Evolutionary conservation across 2,113 vertebrate genomes (phyloP).

Genomic region (Megaceryle torquata): DNA sequence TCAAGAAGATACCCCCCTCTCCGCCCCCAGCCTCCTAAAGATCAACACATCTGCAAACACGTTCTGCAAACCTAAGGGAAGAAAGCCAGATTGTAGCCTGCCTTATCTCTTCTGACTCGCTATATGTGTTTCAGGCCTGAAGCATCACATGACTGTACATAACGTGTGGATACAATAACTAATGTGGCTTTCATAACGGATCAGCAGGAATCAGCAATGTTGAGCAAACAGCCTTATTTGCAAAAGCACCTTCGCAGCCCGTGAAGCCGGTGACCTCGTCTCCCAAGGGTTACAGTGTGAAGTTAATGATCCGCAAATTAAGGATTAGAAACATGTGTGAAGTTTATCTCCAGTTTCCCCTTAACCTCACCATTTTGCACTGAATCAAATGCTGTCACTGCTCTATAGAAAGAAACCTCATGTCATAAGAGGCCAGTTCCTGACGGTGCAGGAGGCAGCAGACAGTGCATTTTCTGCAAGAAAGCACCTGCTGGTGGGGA

Average conservation of each 20-base stretch:
- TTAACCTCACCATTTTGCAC: not conserved
- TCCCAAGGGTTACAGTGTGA: conserved; percentile 9
- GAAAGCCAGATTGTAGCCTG: conserved; percentile 65
- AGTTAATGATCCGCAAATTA: conserved; percentile 48
- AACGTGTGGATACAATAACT: conserved; percentile 33
- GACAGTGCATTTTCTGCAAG: not conserved
- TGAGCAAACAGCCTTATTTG: conserved; percentile 63
- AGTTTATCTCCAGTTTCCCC: conserved; percentile 1
- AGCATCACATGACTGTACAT: conserved; percentile 59
- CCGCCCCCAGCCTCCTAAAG: not conserved
- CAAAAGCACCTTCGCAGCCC: conserved; percentile 41
- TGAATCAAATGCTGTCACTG: not conserved
- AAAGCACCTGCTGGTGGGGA: not conserved
- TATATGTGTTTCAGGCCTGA: conserved; percentile 49
- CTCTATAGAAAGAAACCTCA: not conserved
- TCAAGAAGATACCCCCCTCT: not conserved
- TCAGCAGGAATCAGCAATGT: conserved; percentile 49
- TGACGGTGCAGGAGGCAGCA: not conserved
- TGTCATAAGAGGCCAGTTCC: not conserved
- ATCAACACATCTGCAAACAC: conserved; percentile 63
- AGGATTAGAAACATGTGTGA: not conserved
- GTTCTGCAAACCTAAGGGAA: conserved; percentile 61
- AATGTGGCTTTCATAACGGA: conserved; percentile 49
- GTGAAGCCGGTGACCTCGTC: conserved; percentile 35
- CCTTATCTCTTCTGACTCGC: conserved; percentile 63